Percentiles rank a stretch among this genome's conserved stretches.
Evolutionary conservation across 2,888 invertebrate genomes (phyloP).

Genomic region (Eustalomyia histrio): DNA sequence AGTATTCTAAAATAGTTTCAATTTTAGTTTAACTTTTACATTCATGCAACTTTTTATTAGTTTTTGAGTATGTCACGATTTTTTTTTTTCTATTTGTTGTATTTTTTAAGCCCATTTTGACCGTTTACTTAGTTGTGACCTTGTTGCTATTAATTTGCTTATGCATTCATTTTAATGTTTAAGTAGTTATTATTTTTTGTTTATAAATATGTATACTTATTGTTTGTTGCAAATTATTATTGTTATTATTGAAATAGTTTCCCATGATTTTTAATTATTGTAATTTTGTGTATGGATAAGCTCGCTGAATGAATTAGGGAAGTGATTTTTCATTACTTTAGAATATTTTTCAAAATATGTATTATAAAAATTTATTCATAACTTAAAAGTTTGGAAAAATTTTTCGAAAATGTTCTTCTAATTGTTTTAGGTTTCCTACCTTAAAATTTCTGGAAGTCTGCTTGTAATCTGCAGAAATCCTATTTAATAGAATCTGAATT

Average conservation of each 20-base stretch:
- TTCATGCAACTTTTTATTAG: conserved; percentile 11
- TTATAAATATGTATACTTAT: neutral
- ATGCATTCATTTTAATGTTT: neutral
- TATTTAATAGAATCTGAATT: neutral
- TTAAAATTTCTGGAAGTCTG: conserved; percentile 35
- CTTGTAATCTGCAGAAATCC: neutral
- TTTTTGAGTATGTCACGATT: conserved; percentile 51
- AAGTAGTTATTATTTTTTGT: conserved; percentile 1
- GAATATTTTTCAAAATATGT: no score
- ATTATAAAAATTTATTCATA: no score
- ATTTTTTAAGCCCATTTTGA: conserved; percentile 38
- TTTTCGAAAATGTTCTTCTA: no score
- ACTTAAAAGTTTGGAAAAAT: neutral
- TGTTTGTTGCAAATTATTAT: conserved; percentile 18
- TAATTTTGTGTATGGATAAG: conserved; percentile 13
- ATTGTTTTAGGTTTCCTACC: conserved; percentile 31
- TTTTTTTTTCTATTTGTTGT: conserved; percentile 27
- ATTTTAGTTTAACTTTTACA: conserved; percentile 32
- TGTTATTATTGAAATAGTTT: conserved; percentile 40
- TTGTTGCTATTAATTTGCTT: conserved; percentile 33
- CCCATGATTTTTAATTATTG: conserved; percentile 43
- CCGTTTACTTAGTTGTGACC: conserved; percentile 47
- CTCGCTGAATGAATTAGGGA: neutral
- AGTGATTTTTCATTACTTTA: neutral
- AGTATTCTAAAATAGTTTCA: conserved; percentile 28